Conservation (phyloP, 2,888 invertebrate species). For the Micoletzkya japonica region DNA sequence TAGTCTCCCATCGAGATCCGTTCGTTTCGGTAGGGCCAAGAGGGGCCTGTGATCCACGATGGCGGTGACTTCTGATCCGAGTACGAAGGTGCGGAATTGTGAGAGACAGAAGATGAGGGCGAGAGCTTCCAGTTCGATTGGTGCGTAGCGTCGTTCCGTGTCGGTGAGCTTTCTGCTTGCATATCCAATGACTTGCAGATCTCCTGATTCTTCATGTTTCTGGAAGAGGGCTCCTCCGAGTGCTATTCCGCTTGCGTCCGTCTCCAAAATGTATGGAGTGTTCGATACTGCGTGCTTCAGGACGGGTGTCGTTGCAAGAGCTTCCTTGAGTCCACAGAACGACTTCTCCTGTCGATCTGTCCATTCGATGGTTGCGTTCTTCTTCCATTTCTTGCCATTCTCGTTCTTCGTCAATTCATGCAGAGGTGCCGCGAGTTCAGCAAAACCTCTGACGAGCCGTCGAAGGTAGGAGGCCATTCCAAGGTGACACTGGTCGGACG, state of each 20-base stretch:
- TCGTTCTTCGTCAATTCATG: conserved; percentile 35
- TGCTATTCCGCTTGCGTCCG: conserved; percentile 33
- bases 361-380: conserved; percentile 25
- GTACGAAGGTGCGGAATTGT: conserved; percentile 32
- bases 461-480: conserved; percentile 40
- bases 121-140: conserved; percentile 36
- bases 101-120: conserved; percentile 29
- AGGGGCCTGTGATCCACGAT: conserved; percentile 36
- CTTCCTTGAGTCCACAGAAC: conserved; percentile 32
- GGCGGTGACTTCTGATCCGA: conserved; percentile 25
- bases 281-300: conserved; percentile 26
- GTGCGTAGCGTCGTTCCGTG: conserved; percentile 31
- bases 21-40: conserved; percentile 26
- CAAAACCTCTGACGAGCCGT: conserved; percentile 36
- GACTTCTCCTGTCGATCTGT: conserved; percentile 23
- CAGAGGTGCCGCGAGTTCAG: conserved; percentile 34
- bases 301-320: conserved; percentile 30
- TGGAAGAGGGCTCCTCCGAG: conserved; percentile 34
- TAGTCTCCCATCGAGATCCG: conserved; percentile 32
- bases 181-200: conserved; percentile 31
- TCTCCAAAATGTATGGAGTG: conserved; percentile 31
- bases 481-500: conserved; percentile 30
- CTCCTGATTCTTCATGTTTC: not conserved
- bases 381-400: too few relatives aligned
- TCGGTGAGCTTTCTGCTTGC: conserved; percentile 29